Evolutionary conservation across 1,140 invertebrate species (phyloP).

Genomic region (Drosophila persimilis): DNA sequence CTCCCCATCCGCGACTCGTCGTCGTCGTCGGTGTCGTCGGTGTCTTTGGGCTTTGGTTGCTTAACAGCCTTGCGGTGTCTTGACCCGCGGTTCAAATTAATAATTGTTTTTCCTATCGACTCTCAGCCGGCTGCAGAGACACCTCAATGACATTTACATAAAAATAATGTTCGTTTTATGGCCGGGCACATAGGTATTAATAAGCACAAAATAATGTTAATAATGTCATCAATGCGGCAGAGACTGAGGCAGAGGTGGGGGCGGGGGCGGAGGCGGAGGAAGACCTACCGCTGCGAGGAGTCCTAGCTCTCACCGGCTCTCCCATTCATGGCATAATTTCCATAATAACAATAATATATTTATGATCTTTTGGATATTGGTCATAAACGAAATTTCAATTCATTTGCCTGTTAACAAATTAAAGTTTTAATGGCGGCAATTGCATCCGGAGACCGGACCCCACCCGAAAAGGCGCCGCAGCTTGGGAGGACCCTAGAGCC

Average conservation of each 20-base stretch:
- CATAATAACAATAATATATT: conserved; percentile 55
- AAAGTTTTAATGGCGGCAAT: conserved; percentile 29
- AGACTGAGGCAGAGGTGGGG: not conserved
- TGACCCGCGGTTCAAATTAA: conserved; percentile 70
- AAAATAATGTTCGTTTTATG: conserved; percentile 56
- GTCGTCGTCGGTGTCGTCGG: too few species aligned
- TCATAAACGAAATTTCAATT: conserved; percentile 64
- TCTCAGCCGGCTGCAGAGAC: conserved; percentile 22
- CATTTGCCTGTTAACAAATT: conserved; percentile 40
- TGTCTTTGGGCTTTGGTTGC: not conserved
- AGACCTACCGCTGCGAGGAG: conserved; percentile 48
- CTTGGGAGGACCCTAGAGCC: not conserved
- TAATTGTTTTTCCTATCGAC: conserved; percentile 49
- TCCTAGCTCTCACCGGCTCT: conserved; percentile 8
- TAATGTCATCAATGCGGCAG: conserved; percentile 68
- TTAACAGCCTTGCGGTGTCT: conserved; percentile 31
- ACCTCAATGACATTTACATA: conserved; percentile 74
- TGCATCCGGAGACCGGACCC: conserved; percentile 42
- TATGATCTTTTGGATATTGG: conserved; percentile 43
- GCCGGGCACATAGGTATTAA: conserved; percentile 57
- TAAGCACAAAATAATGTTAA: conserved; percentile 77
- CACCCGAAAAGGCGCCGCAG: conserved; percentile 36
- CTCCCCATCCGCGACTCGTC: too few species aligned
- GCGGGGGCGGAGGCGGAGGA: not conserved
- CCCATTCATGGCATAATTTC: conserved; percentile 39